Evolutionary conservation across 2,113 vertebrate genomes (phyloP).

Genomic region (Cranoglanis bouderius): DNA sequence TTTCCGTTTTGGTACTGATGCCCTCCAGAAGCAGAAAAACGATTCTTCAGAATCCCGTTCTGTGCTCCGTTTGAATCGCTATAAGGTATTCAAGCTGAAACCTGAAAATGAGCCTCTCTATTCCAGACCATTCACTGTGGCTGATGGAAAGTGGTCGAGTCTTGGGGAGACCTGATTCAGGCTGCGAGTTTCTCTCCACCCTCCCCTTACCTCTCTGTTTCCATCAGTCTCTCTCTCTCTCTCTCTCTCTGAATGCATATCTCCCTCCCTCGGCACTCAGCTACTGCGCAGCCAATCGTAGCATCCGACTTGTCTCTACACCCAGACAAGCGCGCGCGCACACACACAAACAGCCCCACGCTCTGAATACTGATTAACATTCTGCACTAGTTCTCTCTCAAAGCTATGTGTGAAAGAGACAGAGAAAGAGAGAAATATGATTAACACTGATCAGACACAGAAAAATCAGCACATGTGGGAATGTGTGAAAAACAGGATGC

Average conservation of each 20-base stretch:
- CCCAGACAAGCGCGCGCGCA: conserved; percentile 40
- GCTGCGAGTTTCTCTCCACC: conserved; percentile 36
- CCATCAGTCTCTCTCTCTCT: conserved; percentile 36
- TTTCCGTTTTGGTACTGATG: conserved; percentile 29
- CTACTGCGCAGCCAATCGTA: conserved; percentile 72
- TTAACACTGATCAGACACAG: conserved; percentile 7
- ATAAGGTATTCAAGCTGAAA: background rate
- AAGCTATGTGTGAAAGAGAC: conserved; percentile 41
- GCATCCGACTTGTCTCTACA: conserved; percentile 58
- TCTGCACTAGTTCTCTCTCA: conserved; percentile 56
- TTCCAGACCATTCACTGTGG: conserved; percentile 23
- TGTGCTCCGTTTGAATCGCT: background rate
- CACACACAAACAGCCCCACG: conserved; percentile 47
- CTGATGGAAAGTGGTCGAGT: conserved; percentile 41
- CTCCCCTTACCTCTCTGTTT: conserved; percentile 27
- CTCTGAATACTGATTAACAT: conserved; percentile 64
- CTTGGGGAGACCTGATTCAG: conserved; percentile 54
- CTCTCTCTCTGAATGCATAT: conserved; percentile 60
- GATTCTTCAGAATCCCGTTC: background rate
- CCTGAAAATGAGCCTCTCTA: background rate
- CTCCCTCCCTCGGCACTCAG: conserved; percentile 57
- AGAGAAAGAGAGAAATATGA: conserved; percentile 29
- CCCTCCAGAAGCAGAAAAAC: background rate
- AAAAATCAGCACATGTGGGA: conserved; percentile 25
- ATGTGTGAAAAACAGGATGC: conserved; percentile 17